Percentiles rank a stretch among this genome's conserved stretches.
These are phyloP conservation scores for Xylota sylvarum DNA, from an alignment of 2,888 invertebrate genomes.

Conservation along the genomic window DNA sequence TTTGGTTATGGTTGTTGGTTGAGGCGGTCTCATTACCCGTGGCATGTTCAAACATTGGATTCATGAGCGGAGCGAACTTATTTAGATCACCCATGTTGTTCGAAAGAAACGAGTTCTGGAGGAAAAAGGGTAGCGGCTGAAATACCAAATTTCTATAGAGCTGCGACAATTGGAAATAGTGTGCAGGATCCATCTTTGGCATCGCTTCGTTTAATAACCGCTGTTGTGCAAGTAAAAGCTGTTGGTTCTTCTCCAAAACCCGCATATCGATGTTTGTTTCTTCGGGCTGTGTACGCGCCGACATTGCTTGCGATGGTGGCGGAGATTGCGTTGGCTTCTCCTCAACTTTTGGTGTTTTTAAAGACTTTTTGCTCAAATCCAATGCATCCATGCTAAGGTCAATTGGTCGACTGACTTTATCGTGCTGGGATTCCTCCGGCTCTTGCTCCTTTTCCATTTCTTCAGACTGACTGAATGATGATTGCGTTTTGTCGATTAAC, in stretches of 20 bases:
- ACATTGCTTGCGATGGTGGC: neutral
- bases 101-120: conserved; percentile 86
- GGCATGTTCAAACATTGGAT: conserved; percentile 81
- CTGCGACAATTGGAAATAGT: conserved; percentile 87
- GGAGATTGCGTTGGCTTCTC: conserved; percentile 70
- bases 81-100: conserved; percentile 86
- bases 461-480: conserved; percentile 82
- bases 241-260: conserved; percentile 86
- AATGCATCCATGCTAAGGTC: conserved; percentile 92
- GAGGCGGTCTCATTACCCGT: conserved; percentile 49
- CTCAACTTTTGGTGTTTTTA: conserved; percentile 74
- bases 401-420: conserved; percentile 86
- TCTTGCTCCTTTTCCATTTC: conserved; percentile 86
- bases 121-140: conserved; percentile 88
- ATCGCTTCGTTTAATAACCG: conserved; percentile 87
- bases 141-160: conserved; percentile 87
- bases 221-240: conserved; percentile 88
- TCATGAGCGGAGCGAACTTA: conserved; percentile 86
- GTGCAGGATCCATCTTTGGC: conserved; percentile 87
- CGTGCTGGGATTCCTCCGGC: conserved; percentile 84
- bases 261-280: conserved; percentile 80
- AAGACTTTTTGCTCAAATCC: conserved; percentile 92
- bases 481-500: conserved; percentile 84
- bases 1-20: conserved; percentile 48
- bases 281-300: conserved; percentile 25